Evolutionary conservation across 2,797 vertebrate genomes (phyloP).

Genomic region (Mastacembelus armatus): DNA sequence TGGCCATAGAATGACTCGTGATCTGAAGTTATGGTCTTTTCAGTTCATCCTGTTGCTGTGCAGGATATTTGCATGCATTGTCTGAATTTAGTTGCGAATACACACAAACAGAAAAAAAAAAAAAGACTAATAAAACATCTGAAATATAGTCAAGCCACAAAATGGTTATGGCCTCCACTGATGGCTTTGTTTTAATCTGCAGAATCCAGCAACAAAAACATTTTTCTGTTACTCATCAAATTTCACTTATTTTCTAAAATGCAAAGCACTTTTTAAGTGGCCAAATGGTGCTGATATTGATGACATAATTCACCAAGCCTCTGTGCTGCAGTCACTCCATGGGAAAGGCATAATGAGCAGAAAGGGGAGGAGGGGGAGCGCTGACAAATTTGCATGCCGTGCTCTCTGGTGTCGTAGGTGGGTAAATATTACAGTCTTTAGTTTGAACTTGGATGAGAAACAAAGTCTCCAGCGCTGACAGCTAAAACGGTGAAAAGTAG

Average conservation of each 20-base stretch:
- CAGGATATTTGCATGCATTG: too few species aligned
- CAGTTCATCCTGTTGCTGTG: too few species aligned
- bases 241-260: not conserved
- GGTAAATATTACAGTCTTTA: not conserved
- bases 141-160: not conserved
- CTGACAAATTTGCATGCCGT: not conserved
- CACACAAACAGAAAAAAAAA: too few species aligned
- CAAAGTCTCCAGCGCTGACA: not conserved
- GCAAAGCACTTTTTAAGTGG: not conserved
- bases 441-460: constrained; percentile 2
- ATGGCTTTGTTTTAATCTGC: not conserved
- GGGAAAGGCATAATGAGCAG: not conserved
- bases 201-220: too few species aligned
- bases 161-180: too few species aligned
- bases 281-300: not conserved
- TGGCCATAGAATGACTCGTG: too few species aligned
- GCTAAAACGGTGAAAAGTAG: not conserved
- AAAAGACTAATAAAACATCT: too few species aligned
- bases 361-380: not conserved
- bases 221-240: not conserved
- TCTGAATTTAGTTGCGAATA: too few species aligned
- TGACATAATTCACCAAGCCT: too few species aligned
- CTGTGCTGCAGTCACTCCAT: not conserved
- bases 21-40: too few species aligned
- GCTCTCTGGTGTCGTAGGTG: not conserved